Evolutionary conservation across 2,888 invertebrate species (phyloP), one percentile per base, ranked within the genome.

Genomic region (Halictus quadricinctus): DNA sequence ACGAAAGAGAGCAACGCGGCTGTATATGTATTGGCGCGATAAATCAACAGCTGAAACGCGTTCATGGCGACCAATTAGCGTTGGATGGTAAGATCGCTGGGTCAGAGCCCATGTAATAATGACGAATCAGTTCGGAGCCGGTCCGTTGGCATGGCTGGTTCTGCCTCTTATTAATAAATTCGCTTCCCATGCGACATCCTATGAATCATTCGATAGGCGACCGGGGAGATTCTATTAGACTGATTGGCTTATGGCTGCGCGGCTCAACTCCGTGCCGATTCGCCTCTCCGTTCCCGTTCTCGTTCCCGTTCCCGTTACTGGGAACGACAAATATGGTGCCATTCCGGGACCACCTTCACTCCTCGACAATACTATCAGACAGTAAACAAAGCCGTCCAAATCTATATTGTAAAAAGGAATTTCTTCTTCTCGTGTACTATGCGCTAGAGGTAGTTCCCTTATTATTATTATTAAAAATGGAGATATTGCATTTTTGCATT

Each of bases 171-270:
- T 91, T 91, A 91, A 91, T 91, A 91, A 91, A 91, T 91, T 91
- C 89, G 89, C 88, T 89, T 91, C 91, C 91, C 91, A 89, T 91
- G 91, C 91, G 91, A 88, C 88, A 82, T 84, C 81, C 88, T 91
- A 91, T 91, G 91, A 91, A 91, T 91, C 91, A 91, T 87, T 90
- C 91, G 90, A 91, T 91, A 89, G 91, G 88, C 87, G 88, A 86
- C 91, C 76, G 85, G 90, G 91, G 91, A 91, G 90, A 91, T 91
- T 91, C 91, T 91, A 91, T 91, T 91, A 91, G 91, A 88, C 91
- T 89, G 91, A 91, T 91, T 91, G 90, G 91, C 88, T 90, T 90
- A 89, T 88, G 87, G 86, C 82, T 87, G 84, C 60, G 80, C 79
- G 82, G 81, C 79, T 87, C 85, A 81, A 83, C 87, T 43, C 76